Base-by-base conservation (phyloP, 2,797 vertebrate genomes). In the Anableps anableps region DNA sequence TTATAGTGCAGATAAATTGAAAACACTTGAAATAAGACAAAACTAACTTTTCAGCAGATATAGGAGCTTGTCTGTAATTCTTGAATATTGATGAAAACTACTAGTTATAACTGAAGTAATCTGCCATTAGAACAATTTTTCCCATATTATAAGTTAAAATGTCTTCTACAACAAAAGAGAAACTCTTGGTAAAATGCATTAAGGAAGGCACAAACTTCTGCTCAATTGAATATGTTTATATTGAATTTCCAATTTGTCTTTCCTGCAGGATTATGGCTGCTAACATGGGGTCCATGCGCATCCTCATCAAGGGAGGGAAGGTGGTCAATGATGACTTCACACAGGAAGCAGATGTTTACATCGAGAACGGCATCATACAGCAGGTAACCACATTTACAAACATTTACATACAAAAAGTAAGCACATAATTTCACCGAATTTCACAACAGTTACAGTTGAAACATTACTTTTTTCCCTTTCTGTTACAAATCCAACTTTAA, bases 311-410 rank as follows among this genome's bases (percentile, higher is more conserved):
- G 91, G 98, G 98, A 83, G 98, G 98, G 64, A 99, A 99, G 92
- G 98, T 99, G 89, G 98, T 99, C 88, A 99, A 99, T 0, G 98
- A 99, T 17, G 98, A 99, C 94, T 98, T 97, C 92, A 99, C 98
- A 47, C 97, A 98, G 0, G 98, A 99, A 91, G 98, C 98, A 0
- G 98, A 99, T 0, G 98, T 99, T 83, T 99, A 99, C 96, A 99
- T 99, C 0, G 98, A 99, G 95, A 99, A 98, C 0, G 98, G 98
- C 90, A 95, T 98, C 95, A 98, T 99, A 89, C 98, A 99, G 95
- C 98, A 99, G 94, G 98, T 99, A 88, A 94, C 96, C 17, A 11
- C 53, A 21, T 36, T 70, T 0, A 29, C 70, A 11, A 51, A 34
- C n/a, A 0, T 75, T 75, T 75, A 66, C 43, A 4, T 38, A 43